Percentiles rank a stretch among this genome's conserved stretches.
Conservation (phyloP, 2,888 invertebrate species). For the Ormyrus labotus region DNA sequence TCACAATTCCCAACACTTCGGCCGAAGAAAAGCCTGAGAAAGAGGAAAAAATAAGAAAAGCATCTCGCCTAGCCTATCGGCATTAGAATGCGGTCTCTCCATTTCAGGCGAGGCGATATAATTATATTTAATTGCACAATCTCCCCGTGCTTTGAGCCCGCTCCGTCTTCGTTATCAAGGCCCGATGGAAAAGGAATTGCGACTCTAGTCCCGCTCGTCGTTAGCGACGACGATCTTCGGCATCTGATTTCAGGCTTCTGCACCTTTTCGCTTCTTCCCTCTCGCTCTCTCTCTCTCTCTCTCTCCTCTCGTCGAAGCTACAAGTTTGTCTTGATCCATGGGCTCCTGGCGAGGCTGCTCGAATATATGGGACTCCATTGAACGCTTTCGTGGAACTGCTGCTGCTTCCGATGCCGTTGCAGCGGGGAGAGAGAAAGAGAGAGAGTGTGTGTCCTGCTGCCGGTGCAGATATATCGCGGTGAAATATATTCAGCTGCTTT, state of each 20-base stretch:
- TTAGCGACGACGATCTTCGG: conserved; percentile 61
- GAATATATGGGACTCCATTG: conserved; percentile 52
- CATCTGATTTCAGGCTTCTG: conserved; percentile 55
- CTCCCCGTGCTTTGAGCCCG: conserved; percentile 15
- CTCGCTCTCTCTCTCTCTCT: conserved; percentile 2
- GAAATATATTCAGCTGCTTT: conserved; percentile 36
- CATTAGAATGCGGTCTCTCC: conserved; percentile 35
- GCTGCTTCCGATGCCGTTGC: background rate
- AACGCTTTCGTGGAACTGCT: conserved; percentile 53
- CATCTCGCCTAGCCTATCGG: too few relatives aligned
- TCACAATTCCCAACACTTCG: too few relatives aligned
- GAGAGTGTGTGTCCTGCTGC: background rate
- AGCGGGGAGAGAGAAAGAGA: background rate
- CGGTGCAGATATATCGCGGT: conserved; percentile 46
- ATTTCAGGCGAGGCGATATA: conserved; percentile 36
- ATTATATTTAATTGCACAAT: conserved; percentile 52
- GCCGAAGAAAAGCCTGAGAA: too few relatives aligned
- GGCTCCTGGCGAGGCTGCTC: conserved; percentile 23
- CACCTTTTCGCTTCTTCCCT: conserved; percentile 4
- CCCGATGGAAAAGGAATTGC: conserved; percentile 42
- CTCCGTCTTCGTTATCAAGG: conserved; percentile 39
- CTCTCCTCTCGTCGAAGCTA: conserved; percentile 6
- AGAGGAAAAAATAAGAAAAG: too few relatives aligned
- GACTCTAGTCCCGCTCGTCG: conserved; percentile 31
- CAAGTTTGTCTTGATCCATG: conserved; percentile 55